These are phyloP conservation scores for Nephrotoma flavescens DNA, from an alignment of 2,888 invertebrate species.

Conservation along the genomic window DNA sequence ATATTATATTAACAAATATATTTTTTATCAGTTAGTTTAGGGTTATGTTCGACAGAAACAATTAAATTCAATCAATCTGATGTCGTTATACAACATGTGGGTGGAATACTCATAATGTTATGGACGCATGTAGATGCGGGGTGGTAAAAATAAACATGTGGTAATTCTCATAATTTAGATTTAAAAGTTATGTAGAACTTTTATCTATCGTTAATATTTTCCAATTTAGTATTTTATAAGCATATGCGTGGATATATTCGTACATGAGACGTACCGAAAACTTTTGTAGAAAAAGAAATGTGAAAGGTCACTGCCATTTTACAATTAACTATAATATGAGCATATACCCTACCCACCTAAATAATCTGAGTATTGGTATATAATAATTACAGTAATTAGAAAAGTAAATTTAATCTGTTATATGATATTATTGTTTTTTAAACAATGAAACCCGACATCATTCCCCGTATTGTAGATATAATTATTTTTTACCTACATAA, in stretches of 20 bases:
- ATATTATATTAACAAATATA: neutral
- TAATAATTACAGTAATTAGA: no score
- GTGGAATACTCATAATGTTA: neutral
- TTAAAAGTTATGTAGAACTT: neutral
- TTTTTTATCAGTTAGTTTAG: neutral
- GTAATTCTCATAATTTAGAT: neutral
- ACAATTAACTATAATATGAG: neutral
- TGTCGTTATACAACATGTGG: neutral
- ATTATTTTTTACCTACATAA: no score
- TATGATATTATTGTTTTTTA: no score
- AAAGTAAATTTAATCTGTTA: no score
- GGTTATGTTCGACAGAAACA: neutral
- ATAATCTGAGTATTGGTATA: no score
- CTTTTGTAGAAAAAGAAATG: neutral
- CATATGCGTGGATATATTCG: neutral
- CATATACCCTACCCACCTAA: neutral
- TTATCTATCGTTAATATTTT: neutral
- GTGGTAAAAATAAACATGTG: neutral
- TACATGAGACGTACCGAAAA: neutral
- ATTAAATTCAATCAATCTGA: neutral
- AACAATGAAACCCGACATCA: no score
- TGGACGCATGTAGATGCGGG: neutral
- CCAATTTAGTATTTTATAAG: neutral
- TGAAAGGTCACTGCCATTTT: neutral
- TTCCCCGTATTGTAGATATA: no score